phyloP scores from a whole-genome alignment of 2,113 vertebrate species.

The Panthera uncia region DNA sequence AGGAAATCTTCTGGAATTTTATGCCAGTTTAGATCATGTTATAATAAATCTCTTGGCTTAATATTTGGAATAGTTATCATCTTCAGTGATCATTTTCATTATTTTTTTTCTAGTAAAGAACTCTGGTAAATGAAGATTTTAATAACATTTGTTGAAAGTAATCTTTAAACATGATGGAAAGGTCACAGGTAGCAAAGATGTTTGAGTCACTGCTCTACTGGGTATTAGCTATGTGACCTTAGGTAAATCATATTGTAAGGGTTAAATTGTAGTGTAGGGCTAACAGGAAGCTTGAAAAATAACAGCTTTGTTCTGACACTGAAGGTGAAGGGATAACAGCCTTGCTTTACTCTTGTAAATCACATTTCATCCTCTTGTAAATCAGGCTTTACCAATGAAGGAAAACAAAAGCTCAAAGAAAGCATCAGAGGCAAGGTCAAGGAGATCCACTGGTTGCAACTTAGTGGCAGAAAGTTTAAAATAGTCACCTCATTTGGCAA shows the following conservation, averaged over 20 bases:
- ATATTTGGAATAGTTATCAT: constrained; percentile 25
- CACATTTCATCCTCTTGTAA: too few relatives aligned
- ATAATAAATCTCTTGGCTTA: constrained; percentile 18
- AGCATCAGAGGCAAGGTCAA: too few relatives aligned
- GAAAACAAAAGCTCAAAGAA: too few relatives aligned
- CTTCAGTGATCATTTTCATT: background rate
- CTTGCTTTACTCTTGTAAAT: too few relatives aligned
- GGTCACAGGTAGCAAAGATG: background rate
- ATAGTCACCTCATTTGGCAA: too few relatives aligned
- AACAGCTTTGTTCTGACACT: too few relatives aligned
- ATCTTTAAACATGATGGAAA: background rate
- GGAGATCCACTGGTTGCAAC: too few relatives aligned
- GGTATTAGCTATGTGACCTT: background rate
- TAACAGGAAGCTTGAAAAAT: too few relatives aligned
- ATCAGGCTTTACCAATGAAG: too few relatives aligned
- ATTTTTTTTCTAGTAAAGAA: constrained; percentile 31
- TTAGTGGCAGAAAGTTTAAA: too few relatives aligned
- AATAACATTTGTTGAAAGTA: constrained; percentile 51
- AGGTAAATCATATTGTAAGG: background rate
- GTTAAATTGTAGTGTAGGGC: too few relatives aligned
- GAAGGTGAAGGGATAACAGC: too few relatives aligned
- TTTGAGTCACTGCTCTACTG: background rate
- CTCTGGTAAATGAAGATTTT: background rate
- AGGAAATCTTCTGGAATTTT: background rate
- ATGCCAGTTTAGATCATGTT: background rate